Conservation (phyloP, 2,888 invertebrate genomes). For the Cerastoderma edule region DNA sequence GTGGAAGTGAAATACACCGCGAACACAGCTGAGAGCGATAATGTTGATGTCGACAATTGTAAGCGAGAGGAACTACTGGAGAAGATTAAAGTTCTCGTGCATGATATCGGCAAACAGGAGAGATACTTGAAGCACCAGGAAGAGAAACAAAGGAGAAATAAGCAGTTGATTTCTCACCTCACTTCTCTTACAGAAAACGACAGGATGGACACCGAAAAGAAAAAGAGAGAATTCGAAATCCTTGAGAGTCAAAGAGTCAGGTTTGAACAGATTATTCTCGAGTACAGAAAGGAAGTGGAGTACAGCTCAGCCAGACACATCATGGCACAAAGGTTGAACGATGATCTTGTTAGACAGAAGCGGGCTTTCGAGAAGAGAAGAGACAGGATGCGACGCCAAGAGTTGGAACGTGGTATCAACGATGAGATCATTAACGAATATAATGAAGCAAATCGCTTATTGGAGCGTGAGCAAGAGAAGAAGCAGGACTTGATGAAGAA, state of each 20-base stretch:
- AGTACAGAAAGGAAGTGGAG: not conserved
- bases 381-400: not conserved
- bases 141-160: conserved; percentile 18
- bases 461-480: conserved; percentile 15
- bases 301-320: not conserved
- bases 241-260: not conserved
- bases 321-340: conserved; percentile 9
- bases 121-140: conserved; percentile 10
- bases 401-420: not conserved
- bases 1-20: not conserved
- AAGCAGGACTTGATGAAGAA: conserved; percentile 12
- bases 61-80: not conserved
- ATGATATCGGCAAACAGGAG: not conserved
- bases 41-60: not conserved
- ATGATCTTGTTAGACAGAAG: conserved; percentile 8
- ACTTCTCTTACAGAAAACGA: not conserved
- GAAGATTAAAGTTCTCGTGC: not conserved
- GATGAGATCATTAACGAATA: not conserved
- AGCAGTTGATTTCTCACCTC: conserved; percentile 5
- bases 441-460: not conserved
- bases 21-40: not conserved
- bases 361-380: not conserved
- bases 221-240: not conserved
- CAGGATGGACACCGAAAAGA: not conserved
- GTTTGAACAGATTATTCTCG: not conserved